Evolutionary conservation across 2,888 invertebrate genomes (phyloP), one percentile per base, ranked within the genome.

Genomic region (Euzophera pinguis): DNA sequence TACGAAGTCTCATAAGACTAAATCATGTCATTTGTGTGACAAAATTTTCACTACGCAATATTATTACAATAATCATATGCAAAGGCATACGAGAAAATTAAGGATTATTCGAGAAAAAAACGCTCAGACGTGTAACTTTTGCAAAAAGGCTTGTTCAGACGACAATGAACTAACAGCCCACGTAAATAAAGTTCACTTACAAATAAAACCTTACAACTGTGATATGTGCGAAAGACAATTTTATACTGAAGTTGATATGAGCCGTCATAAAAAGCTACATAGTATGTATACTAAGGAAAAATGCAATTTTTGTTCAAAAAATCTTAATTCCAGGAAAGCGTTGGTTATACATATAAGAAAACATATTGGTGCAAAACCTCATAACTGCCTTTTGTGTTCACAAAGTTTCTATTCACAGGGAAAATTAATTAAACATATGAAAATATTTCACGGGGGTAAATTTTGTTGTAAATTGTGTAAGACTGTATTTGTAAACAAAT

Each of bases 151-250:
- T 5, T 87, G 74, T 59, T 55, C 68, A 17, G 79, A 76, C 45
- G 79, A 82, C 50, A 85, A 85, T 14, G 71, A 81, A 58, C 78
- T 90, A 0, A 81, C 81, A 0, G 53, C 86, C 0, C 89, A 90
- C 39, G 86, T 90, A 0, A 90, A 90, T 67, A 90, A 86, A 57
- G 64, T 73, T 0, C 89, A 90, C 70, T 78, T 90, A 50, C 82
- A 82, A 70, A 85, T 89, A 41, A 89, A 87, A 68, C 87, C 89
- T 0, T 88, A 83, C 55, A 61, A 59, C 47, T 90, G 89, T 54
- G 88, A 89, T 47, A 89, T 90, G 89, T 89, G 89, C 22, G 84
- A 87, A 0, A 69, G 64, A 43, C 72, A 80, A n/a, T 89, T 83
- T 59, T 88, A 89, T 48, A 81, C 86, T 0, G 82, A 84, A 45